Evolutionary conservation across 2,888 invertebrate genomes (phyloP).

Genomic region (Tricholauxania praeusta): DNA sequence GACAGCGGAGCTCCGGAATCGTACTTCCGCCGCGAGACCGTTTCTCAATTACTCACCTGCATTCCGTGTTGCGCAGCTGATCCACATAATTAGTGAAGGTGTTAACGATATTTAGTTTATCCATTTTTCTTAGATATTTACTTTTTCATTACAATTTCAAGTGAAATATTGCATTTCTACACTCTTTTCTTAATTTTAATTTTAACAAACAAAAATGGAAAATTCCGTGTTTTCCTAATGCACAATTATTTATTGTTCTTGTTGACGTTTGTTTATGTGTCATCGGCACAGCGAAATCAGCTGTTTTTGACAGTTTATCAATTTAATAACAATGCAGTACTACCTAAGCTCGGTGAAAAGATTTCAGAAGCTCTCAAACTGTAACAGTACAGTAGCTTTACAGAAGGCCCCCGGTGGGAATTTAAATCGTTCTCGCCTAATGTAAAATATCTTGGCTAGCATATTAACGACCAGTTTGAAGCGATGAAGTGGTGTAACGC

Average conservation of each 20-base stretch:
- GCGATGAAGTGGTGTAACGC: no score
- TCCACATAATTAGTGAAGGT: conserved; percentile 64
- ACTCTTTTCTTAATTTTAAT: conserved; percentile 7
- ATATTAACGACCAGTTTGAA: no score
- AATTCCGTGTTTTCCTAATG: conserved; percentile 8
- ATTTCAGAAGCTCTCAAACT: not conserved
- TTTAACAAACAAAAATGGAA: not conserved
- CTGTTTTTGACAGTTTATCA: not conserved
- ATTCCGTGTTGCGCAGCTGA: conserved; percentile 66
- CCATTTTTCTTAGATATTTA: conserved; percentile 5
- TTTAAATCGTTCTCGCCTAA: no score
- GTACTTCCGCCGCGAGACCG: not conserved
- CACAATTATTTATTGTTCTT: conserved; percentile 5
- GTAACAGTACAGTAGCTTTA: conserved; percentile 9
- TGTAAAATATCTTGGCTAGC: no score
- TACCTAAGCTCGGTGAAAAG: not conserved
- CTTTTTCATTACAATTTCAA: no score
- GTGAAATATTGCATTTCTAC: not conserved
- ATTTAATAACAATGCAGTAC: no score
- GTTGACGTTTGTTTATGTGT: conserved; percentile 32
- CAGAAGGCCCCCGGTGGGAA: no score
- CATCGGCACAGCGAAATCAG: not conserved
- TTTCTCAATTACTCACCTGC: conserved; percentile 59
- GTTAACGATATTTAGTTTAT: conserved; percentile 47
- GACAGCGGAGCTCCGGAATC: not conserved